Conservation (phyloP, 1,140 invertebrate genomes). For the Halesus radiatus region DNA sequence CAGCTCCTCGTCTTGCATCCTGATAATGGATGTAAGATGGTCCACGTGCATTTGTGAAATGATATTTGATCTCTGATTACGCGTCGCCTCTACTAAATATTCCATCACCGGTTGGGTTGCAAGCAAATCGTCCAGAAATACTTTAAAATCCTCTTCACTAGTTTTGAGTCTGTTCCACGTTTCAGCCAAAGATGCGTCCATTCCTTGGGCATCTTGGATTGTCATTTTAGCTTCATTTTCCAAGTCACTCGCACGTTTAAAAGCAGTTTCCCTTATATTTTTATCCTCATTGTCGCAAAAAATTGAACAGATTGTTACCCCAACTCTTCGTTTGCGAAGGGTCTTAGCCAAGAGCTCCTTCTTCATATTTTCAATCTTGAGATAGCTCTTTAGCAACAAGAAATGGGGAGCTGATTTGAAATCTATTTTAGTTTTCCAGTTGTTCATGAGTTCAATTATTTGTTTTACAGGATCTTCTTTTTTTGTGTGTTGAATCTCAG, state of each 20-base stretch:
- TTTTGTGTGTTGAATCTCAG: neutral
- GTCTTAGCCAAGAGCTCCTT: neutral
- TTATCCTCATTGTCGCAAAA: neutral
- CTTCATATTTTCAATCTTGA: neutral
- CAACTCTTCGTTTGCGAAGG: neutral
- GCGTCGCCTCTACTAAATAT: neutral
- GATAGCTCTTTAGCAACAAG: neutral
- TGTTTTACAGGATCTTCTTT: neutral
- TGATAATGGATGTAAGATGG: neutral
- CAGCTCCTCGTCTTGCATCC: slow-evolving; percentile 1
- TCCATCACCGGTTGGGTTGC: neutral
- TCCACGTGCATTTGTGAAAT: neutral
- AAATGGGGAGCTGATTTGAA: neutral
- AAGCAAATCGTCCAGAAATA: neutral
- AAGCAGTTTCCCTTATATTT: neutral
- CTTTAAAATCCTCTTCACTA: neutral
- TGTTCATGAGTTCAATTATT: neutral
- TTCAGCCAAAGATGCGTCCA: neutral
- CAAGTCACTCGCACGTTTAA: neutral
- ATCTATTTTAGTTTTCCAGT: neutral
- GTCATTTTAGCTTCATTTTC: neutral
- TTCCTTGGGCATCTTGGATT: neutral
- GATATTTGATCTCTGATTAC: neutral
- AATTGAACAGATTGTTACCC: neutral
- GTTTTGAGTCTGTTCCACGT: neutral